These are phyloP conservation scores for Ametastegia equiseti DNA, from an alignment of 2,888 invertebrate genomes.

Conservation along the genomic window DNA sequence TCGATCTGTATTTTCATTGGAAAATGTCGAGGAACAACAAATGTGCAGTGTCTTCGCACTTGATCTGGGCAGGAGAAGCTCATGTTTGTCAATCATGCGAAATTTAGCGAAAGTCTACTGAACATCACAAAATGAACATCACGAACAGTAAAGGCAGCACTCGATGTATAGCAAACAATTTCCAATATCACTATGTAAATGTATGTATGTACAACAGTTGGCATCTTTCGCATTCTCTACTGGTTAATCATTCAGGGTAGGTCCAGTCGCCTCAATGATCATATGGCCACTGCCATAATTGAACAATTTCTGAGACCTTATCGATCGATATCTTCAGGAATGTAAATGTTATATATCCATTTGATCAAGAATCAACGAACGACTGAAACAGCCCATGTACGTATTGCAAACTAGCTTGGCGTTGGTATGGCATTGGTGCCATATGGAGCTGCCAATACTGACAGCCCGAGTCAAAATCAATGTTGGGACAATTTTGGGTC, in stretches of 20 bases:
- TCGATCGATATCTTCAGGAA: background rate
- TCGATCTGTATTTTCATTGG: too few relatives aligned
- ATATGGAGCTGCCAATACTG: too few relatives aligned
- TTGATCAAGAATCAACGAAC: too few relatives aligned
- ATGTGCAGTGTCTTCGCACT: background rate
- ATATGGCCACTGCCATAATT: background rate
- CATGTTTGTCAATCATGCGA: background rate
- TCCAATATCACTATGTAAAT: too few relatives aligned
- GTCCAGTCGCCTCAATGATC: background rate
- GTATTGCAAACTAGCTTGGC: too few relatives aligned
- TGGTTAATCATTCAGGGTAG: slow-evolving; percentile 1
- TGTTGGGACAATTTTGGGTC: too few relatives aligned
- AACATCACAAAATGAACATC: background rate
- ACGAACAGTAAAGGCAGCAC: background rate
- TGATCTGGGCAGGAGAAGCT: background rate
- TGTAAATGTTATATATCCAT: slow-evolving; percentile 17
- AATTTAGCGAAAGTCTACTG: background rate
- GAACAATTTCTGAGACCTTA: background rate
- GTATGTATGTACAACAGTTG: slow-evolving; percentile 5
- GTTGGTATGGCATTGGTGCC: too few relatives aligned
- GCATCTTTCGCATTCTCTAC: slow-evolving; percentile 17
- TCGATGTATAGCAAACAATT: too few relatives aligned
- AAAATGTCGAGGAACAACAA: background rate
- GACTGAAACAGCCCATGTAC: too few relatives aligned
- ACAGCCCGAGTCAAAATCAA: too few relatives aligned